These are phyloP conservation scores for Pholis gunnellus DNA, from an alignment of 2,113 vertebrate species.

Conservation along the genomic window DNA sequence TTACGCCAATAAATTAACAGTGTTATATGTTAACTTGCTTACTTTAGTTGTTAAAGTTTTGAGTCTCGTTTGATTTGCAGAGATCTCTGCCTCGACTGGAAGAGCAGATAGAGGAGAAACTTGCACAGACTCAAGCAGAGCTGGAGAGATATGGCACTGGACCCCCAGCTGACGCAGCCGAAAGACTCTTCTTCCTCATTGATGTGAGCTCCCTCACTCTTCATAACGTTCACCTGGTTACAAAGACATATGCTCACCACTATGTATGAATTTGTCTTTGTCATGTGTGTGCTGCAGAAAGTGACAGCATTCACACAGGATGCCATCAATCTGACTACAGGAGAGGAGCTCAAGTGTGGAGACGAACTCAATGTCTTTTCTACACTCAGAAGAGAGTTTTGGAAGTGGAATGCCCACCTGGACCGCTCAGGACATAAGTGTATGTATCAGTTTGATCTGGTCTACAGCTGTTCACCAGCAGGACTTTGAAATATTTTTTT, in stretches of 20 bases:
- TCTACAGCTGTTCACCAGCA: not conserved
- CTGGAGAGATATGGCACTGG: slow-evolving; percentile 79
- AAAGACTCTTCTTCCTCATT: slow-evolving; percentile 75
- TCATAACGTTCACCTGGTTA: not conserved
- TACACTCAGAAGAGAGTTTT: slow-evolving; percentile 83
- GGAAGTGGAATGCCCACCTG: slow-evolving; percentile 69
- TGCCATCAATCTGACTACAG: slow-evolving; percentile 64
- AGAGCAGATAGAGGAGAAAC: slow-evolving; percentile 81
- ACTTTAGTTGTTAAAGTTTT: not conserved
- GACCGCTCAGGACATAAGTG: slow-evolving; percentile 25
- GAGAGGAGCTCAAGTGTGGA: slow-evolving; percentile 82
- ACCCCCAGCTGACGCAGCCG: slow-evolving; percentile 71
- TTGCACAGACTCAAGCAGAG: slow-evolving; percentile 72
- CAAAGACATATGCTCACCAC: not conserved
- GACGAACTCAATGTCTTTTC: slow-evolving; percentile 79
- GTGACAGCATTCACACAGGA: slow-evolving; percentile 85
- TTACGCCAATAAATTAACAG: not conserved
- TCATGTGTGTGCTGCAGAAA: slow-evolving; percentile 77
- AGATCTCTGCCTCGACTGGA: slow-evolving; percentile 79
- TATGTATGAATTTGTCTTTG: not conserved
- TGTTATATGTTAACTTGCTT: no score
- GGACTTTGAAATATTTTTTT: slow-evolving; percentile 24
- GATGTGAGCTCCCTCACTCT: slow-evolving; percentile 68
- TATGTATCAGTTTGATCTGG: slow-evolving; percentile 70
- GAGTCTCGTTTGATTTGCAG: slow-evolving; percentile 52